A percentile compares a stretch with the other conserved stretches of the same genome.
phyloP scores from a whole-genome alignment of 2,113 vertebrate species.

The Edolisoma coerulescens region DNA sequence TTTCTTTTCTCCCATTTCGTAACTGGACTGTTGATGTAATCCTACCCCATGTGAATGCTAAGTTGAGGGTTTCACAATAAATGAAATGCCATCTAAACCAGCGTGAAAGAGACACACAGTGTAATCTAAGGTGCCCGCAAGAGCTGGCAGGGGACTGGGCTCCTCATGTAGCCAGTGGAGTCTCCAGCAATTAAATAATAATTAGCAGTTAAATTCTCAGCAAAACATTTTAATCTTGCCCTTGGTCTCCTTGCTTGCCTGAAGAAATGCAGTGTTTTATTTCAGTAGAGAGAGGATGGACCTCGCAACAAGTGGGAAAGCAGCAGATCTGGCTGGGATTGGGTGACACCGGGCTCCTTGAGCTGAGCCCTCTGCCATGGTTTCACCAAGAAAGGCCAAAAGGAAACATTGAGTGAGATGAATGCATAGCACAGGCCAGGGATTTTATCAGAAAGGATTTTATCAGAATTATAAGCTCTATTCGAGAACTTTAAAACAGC shows the following conservation, averaged over 20 bases:
- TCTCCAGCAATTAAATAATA: neutral
- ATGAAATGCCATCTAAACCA: neutral
- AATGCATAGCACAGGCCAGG: neutral
- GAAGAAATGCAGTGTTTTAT: neutral
- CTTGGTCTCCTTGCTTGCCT: neutral
- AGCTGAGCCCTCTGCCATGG: neutral
- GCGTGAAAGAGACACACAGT: neutral
- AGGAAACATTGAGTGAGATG: neutral
- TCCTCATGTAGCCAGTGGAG: neutral
- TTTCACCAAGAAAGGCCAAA: neutral
- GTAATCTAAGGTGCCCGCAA: conserved; percentile 31
- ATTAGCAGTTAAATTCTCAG: neutral
- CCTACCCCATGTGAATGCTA: neutral
- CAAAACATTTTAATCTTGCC: neutral
- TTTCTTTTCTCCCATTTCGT: conserved; percentile 23
- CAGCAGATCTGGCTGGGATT: neutral
- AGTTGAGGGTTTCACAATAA: conserved; percentile 37
- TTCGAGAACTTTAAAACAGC: neutral
- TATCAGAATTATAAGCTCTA: neutral
- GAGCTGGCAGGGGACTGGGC: neutral
- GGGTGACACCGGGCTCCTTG: neutral
- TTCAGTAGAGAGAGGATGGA: neutral
- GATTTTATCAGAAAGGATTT: neutral
- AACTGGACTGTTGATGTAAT: conserved; percentile 25
- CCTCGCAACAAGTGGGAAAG: neutral